These are phyloP conservation scores for Meandrina meandrites DNA, from an alignment of 92 coral and sea anemone species.

Conservation along the genomic window DNA sequence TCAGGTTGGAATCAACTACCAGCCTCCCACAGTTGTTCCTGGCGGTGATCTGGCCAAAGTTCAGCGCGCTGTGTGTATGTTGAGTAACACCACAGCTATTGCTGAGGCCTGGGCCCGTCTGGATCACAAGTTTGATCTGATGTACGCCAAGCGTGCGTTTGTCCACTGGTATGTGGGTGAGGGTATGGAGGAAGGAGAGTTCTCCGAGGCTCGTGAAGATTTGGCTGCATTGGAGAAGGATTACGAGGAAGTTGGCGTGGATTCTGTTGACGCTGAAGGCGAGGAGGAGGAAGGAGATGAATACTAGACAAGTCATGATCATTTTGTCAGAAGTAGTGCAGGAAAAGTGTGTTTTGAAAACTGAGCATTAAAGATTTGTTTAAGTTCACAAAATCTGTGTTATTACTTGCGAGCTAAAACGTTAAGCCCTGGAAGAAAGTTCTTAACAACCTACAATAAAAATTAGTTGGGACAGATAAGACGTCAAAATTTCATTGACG, in stretches of 20 bases:
- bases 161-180: constrained; percentile 99
- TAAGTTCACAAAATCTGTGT: neutral
- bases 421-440: neutral
- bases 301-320: neutral
- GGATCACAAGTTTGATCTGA: constrained; percentile 93
- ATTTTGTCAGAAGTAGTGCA: neutral
- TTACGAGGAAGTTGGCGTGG: constrained; percentile 92
- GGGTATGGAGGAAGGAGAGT: constrained; percentile 99
- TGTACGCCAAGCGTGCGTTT: constrained; percentile 97
- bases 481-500: too few relatives aligned
- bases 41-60: constrained; percentile 94
- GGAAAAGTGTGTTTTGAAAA: neutral
- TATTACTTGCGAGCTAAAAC: neutral
- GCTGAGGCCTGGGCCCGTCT: constrained; percentile 98
- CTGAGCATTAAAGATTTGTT: neutral
- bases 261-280: constrained; percentile 27
- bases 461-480: too few relatives aligned
- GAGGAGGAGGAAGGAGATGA: too few relatives aligned
- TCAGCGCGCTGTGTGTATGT: constrained; percentile 92
- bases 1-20: constrained; percentile 91
- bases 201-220: constrained; percentile 98
- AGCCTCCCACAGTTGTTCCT: constrained; percentile 90
- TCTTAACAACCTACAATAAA: too few relatives aligned
- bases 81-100: constrained; percentile 96
- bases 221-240: constrained; percentile 97